Evolutionary conservation across 2,113 vertebrate genomes (phyloP), one percentile per base, ranked within the genome.

Genomic region (Megaleporinus macrocephalus): DNA sequence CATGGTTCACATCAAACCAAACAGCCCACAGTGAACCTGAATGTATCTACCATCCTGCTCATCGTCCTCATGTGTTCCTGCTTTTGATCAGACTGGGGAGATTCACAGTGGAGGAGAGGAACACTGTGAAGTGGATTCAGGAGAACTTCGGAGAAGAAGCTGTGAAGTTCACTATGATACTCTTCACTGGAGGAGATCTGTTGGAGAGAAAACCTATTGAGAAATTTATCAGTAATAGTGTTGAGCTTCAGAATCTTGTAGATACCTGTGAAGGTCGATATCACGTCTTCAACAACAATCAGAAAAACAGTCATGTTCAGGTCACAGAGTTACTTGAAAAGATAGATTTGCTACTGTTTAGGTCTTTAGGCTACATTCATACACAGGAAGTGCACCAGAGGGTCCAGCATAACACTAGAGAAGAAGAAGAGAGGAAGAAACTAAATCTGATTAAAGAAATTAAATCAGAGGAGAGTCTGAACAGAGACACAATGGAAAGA

Each of bases 181-280:
- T 89, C 26, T 88, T 88, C 61, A 87, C 77, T 15, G 33, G 24
- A 30, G 83, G 85, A 68, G 85, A 89, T 74, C 74, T 85, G 26
- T 33, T 65, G 12, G 59, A 27, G 9, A 11, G 5, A 9, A 76
- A 29, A 18, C 24, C 16, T 4, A 49, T 12, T 6, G 62, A 76
- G 4, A 70, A 86, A 22, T 26, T 65, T n/a, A n/a, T 77, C 16
- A 18, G 15, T 13, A 0, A 63, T 4, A 65, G 61, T 22, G 12
- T 1, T 16, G n/a, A 20, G 0, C 27, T 81, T 13, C 18, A 62
- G 22, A 10, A 51, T 0, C 26, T 68, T 26, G 9, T 73, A 14
- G 5, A 61, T 5, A 44, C 29, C 0, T 74, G 61, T 4, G 2
- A 7, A 36, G 16, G 10, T 53, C 33, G 72, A 66, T 75, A 75